Evolutionary conservation across 2,888 invertebrate genomes (phyloP).

Genomic region (Drosophila fungiperda): DNA sequence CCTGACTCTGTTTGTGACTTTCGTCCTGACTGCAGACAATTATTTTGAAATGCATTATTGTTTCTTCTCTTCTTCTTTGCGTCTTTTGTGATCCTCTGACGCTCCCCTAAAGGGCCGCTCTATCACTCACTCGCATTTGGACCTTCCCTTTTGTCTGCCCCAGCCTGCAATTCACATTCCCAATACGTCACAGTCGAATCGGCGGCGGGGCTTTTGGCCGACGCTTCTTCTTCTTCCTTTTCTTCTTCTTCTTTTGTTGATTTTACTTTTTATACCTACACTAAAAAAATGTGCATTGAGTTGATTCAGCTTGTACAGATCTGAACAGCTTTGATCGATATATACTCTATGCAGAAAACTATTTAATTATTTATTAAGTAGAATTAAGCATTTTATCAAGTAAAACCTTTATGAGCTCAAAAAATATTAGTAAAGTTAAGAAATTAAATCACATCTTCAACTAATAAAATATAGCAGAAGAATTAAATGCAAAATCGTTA

Average conservation of each 20-base stretch:
- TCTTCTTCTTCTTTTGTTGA: slow-evolving; percentile 38
- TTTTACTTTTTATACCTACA: slow-evolving; percentile 19
- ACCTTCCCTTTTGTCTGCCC: slow-evolving; percentile 21
- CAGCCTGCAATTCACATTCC: slow-evolving; percentile 50
- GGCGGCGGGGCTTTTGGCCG: slow-evolving; percentile 56
- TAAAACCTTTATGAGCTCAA: too few relatives aligned
- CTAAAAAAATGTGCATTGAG: not conserved
- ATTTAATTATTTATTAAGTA: not conserved
- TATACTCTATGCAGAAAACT: not conserved
- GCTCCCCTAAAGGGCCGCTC: slow-evolving; percentile 56
- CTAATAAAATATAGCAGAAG: not conserved
- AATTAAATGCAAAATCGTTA: not conserved
- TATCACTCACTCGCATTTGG: slow-evolving; percentile 41
- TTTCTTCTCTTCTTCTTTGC: slow-evolving; percentile 33
- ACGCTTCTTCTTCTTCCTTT: slow-evolving; percentile 14
- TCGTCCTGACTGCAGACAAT: slow-evolving; percentile 60
- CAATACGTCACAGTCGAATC: slow-evolving; percentile 72
- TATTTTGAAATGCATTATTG: slow-evolving; percentile 64
- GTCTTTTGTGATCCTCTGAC: slow-evolving; percentile 64
- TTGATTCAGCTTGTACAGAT: not conserved
- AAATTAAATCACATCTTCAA: not conserved
- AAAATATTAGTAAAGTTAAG: not conserved
- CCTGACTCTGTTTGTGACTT: slow-evolving; percentile 33
- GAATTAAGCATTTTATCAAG: too few relatives aligned
- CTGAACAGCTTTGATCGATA: not conserved